Conservation (phyloP, 2,113 vertebrate genomes). For the Scytalopus superciliaris region DNA sequence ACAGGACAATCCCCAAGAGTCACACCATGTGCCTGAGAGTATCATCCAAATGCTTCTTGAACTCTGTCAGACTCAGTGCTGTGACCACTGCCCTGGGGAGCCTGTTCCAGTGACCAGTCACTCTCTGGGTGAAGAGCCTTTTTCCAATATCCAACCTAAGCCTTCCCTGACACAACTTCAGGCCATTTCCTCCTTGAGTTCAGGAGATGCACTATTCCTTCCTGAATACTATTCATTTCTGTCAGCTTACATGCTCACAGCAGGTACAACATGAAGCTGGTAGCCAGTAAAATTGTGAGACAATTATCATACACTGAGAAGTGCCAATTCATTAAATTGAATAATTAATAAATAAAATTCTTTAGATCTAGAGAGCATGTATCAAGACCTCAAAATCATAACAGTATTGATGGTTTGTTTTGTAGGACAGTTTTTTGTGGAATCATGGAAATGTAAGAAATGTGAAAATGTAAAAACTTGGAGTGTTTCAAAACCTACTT, state of each 20-base stretch:
- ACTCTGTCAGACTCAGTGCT: neutral
- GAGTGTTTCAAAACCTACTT: neutral
- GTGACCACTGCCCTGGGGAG: neutral
- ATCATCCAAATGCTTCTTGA: neutral
- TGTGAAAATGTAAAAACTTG: neutral
- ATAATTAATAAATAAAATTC: neutral
- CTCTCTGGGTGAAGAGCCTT: neutral
- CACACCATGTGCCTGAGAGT: neutral
- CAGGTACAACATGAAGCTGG: neutral
- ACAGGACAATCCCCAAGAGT: neutral
- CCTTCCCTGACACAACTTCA: neutral
- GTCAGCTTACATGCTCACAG: neutral
- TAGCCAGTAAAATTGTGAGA: neutral
- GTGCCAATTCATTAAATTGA: neutral
- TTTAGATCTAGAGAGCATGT: neutral
- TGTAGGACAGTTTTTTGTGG: neutral
- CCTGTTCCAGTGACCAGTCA: neutral
- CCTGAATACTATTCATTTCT: neutral
- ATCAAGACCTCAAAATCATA: neutral
- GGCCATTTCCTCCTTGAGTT: neutral
- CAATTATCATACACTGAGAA: neutral
- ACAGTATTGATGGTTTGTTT: neutral
- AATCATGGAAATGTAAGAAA: neutral
- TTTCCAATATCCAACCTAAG: neutral
- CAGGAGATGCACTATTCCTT: neutral